A percentile compares a stretch with the other conserved stretches of the same genome.
Evolutionary conservation across 2,113 vertebrate genomes (phyloP).

Genomic region (Probosciger aterrimus): DNA sequence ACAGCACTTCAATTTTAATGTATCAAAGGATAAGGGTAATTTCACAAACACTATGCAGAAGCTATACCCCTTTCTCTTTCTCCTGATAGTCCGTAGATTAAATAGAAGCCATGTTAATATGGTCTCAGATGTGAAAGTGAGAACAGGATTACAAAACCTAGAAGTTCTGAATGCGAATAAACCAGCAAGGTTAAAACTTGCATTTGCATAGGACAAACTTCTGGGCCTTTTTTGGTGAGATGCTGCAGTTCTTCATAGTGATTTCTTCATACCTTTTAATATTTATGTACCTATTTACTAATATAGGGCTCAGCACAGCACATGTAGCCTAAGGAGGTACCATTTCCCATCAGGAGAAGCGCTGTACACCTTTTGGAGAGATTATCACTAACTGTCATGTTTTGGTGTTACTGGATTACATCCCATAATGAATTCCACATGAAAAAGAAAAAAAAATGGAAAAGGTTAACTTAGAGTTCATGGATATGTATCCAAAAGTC

Average conservation of each 20-base stretch:
- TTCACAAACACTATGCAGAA: slow-evolving; percentile 41
- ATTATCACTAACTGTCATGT: not conserved
- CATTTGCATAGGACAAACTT: not conserved
- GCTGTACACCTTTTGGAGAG: not conserved
- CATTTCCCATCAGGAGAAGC: not conserved
- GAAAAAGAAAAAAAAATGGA: not conserved
- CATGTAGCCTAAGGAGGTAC: not conserved
- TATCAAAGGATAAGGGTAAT: slow-evolving; percentile 69
- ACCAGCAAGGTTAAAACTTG: not conserved
- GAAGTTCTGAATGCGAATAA: not conserved
- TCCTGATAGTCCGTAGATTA: slow-evolving; percentile 9
- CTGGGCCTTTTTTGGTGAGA: not conserved
- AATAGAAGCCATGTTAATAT: not conserved
- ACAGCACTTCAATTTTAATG: slow-evolving; percentile 71
- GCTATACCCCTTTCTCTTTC: not conserved
- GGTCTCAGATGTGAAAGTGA: not conserved
- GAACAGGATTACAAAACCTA: not conserved
- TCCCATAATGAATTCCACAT: not conserved
- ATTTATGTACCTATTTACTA: not conserved
- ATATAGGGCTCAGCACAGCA: fast-evolving
- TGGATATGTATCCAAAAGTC: not conserved
- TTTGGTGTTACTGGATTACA: not conserved
- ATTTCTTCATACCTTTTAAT: not conserved
- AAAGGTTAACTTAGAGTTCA: not conserved
- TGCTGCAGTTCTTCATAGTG: not conserved